A percentile compares a stretch with the other conserved stretches of the same genome.
These are phyloP conservation scores for Teinopalpus imperialis DNA, from an alignment of 2,888 invertebrate genomes.

Conservation along the genomic window DNA sequence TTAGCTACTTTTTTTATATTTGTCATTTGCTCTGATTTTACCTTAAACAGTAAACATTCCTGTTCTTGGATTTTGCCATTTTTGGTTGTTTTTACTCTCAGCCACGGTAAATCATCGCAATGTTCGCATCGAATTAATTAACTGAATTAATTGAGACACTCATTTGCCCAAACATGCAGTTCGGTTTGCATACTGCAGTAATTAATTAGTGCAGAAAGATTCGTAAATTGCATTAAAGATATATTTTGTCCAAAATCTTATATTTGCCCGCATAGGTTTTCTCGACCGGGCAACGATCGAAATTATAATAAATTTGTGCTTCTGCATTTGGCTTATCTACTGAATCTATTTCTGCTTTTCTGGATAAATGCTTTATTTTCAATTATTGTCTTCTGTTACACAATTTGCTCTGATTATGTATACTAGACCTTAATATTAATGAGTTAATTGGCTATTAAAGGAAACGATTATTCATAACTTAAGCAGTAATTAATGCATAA, in stretches of 20 bases:
- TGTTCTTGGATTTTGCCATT: conserved; percentile 8
- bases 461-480: too few species aligned
- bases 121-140: conserved; percentile 16
- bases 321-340: background rate
- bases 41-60: conserved; percentile 9
- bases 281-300: background rate
- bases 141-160: conserved; percentile 16
- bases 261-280: conserved; percentile 1
- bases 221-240: conserved; percentile 1
- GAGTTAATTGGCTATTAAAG: too few species aligned
- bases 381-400: too few species aligned
- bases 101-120: conserved; percentile 13
- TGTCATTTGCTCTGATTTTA: conserved; percentile 22
- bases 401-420: too few species aligned
- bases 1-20: conserved; percentile 15
- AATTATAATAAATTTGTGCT: background rate
- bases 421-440: too few species aligned
- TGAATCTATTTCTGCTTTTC: background rate
- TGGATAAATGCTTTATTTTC: too few species aligned
- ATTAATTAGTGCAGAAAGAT: conserved; percentile 15
- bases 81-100: conserved; percentile 3
- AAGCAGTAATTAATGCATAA: too few species aligned
- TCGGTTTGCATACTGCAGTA: conserved; percentile 12
- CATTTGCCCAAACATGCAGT: conserved; percentile 14
- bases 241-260: background rate